Evolutionary conservation across 2,113 vertebrate species (phyloP), one percentile per base, ranked within the genome.

Genomic region (Elephas maximus): DNA sequence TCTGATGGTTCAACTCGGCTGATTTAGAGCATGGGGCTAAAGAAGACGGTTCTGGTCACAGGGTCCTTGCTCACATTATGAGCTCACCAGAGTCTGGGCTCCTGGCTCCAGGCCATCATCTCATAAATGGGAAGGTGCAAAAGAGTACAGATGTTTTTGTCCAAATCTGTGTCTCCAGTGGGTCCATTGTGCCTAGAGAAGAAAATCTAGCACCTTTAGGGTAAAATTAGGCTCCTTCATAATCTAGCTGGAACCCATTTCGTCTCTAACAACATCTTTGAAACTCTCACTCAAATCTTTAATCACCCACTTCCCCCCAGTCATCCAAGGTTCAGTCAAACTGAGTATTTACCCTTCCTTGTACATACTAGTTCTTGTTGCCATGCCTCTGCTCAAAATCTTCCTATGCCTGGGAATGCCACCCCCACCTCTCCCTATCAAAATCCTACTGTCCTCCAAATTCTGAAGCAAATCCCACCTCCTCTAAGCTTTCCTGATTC

Each of bases 1-100:
- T 74, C 30, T 23, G 7, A 48, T 9, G 30, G 14, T 6, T 60
- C 77, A 57, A 0, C 4, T 0, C 2, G 12, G 51, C 53, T 63
- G 2, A 15, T 15, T 15, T 20, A 48, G 26, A 81, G 45, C 3
- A 0, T 0, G 15, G 33, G 3, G 45, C 30, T 30, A 5, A 45
- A 2, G 12, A n/a, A 87, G 89, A 48, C 45, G 37, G 24, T 1
- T 18, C 28, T 4, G 30, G 30, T 10, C 14, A 2, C 45, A 33
- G 30, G 53, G 17, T 9, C 3, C 12, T 28, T n/a, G 33, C 33
- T 45, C 20, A 9, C 1, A 33, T 12, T 71, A 10, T n/a, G 12
- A 15, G n/a, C 26, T 73, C 33, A 73, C 17, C 69, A 20, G 48
- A 57, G 87, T 57, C 91, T 88, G 80, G 62, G 5, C 15, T 65